Base-by-base conservation (phyloP, 2,113 vertebrate species). In the Columba livia region DNA sequence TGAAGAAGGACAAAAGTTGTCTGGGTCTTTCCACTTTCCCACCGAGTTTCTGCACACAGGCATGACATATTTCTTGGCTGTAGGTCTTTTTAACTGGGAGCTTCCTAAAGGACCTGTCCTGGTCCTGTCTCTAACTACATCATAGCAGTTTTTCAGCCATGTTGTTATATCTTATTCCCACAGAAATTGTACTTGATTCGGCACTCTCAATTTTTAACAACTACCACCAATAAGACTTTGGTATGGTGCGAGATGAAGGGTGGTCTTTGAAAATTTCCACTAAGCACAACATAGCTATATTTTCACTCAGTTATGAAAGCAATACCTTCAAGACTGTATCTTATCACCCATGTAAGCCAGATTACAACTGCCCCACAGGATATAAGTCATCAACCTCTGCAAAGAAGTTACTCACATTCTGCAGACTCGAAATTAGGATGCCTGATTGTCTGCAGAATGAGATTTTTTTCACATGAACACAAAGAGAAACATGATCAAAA, bases 61-160 rank as follows among this genome's bases (percentile, higher is more conserved):
- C 44, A 78, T 97, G 56, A 92, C 82, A 4, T 96, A 79, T 79
- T 85, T 98, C 32, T 98, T 98, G 77, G 90, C 96, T 38, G 85
- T 97, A 71, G 88, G 97, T 95, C 95, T 98, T 66, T 98, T 97
- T 96, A 95, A 97, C 80, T 84, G 97, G 8, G 26, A 9, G 23
- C 29, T 95, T 77, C 26, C 96, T 42, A 97, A 97, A 26, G 98
- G 92, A 89, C 97, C 47, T 97, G 94, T 38, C 95, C 97, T 6
- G 97, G 97, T 18, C 96, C 97, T 50, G 93, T 98, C 86, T 98
- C 98, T 60, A 98, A 97, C 96, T 98, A 98, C 89, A 97, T 97
- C 60, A 97, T 94, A 9, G 96, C 94, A 0, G 97, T 82, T 98
- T 69, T 98, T 98, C 66, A 98, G 98, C 95, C 97, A 95, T 72